Evolutionary conservation across 2,888 invertebrate genomes (phyloP), one percentile per base, ranked within the genome.

Genomic region (Spisula solida): DNA sequence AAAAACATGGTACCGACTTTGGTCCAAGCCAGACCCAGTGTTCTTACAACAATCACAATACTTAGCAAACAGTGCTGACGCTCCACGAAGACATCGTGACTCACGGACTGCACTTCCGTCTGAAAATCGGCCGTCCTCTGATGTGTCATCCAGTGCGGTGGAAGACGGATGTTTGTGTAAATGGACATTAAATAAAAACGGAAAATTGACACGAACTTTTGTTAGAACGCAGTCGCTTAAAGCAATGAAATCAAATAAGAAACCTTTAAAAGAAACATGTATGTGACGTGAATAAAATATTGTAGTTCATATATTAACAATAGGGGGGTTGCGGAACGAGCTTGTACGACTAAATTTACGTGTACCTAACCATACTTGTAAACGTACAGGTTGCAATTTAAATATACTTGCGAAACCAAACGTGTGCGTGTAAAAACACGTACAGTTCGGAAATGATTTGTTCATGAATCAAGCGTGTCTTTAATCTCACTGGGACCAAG

Each of bases 1-100:
- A 20, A 95, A 95, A 86, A 92, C 91, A 4, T 95, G 94, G 94
- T 87, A 93, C 48, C 81, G 94, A 60, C 78, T 88, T 16, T 87
- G 85, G 79, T 90, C 89, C 2, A 89, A 91, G 31, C 92, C 92
- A 5, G 92, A 92, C 34, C 92, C 92, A 0, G 80, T 87, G 0
- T 91, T 83, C 25, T 31, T 92, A 6, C 92, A 92, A 31, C 91
- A 91, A 34, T 88, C 90, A 25, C 91, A 91, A 81, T 66, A 88
- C 18, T 85, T 83, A 4, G 92, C 87, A 79, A 87, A 87, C 47
- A 91, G 89, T 48, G 86, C 84, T 18, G 88, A 89, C 48, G 84
- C 78, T 31, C 51, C 55, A 0, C 81, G 90, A 41, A 75, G 83
- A 16, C 31, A 29, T 20, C 84, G 87, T 56, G 81, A 79, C 25